A percentile compares a stretch with the other conserved stretches of the same genome.
These are phyloP conservation scores for Drosophila greeni DNA, from an alignment of 2,888 invertebrate genomes.

Conservation along the genomic window DNA sequence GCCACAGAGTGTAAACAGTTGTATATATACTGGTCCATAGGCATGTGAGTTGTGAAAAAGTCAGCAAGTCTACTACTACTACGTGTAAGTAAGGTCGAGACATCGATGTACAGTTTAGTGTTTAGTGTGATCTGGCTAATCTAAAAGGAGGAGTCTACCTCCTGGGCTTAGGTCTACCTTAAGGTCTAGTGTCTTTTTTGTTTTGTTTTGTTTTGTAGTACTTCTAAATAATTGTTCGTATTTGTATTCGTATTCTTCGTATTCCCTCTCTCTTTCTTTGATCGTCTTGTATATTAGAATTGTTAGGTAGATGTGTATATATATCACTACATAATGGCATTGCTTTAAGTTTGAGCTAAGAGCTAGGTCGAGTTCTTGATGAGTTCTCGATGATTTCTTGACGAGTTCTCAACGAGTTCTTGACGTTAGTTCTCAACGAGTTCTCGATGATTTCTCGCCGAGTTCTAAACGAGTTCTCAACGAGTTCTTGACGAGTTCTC, in stretches of 20 bases:
- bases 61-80: conserved; percentile 40
- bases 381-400: not conserved
- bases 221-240: conserved; percentile 19
- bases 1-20: conserved; percentile 74
- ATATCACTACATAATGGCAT: conserved; percentile 78
- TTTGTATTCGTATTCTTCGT: conserved; percentile 6
- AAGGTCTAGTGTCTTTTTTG: conserved; percentile 26
- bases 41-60: conserved; percentile 57
- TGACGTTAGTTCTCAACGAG: too few relatives aligned
- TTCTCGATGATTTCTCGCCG: too few relatives aligned
- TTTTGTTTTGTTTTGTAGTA: not conserved
- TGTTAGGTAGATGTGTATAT: conserved; percentile 37
- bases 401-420: not conserved
- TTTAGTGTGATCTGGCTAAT: conserved; percentile 16
- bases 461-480: too few relatives aligned
- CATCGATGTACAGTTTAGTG: conserved; percentile 35
- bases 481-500: too few relatives aligned
- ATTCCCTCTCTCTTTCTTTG: conserved; percentile 1
- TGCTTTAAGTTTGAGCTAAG: conserved; percentile 71
- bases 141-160: conserved; percentile 15
- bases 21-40: conserved; percentile 64
- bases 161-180: conserved; percentile 11
- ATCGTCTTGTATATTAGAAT: conserved; percentile 29
- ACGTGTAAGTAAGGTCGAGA: conserved; percentile 22
- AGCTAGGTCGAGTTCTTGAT: conserved; percentile 31